Conservation (phyloP, 2,113 vertebrate species). For the Aegotheles bennettii region DNA sequence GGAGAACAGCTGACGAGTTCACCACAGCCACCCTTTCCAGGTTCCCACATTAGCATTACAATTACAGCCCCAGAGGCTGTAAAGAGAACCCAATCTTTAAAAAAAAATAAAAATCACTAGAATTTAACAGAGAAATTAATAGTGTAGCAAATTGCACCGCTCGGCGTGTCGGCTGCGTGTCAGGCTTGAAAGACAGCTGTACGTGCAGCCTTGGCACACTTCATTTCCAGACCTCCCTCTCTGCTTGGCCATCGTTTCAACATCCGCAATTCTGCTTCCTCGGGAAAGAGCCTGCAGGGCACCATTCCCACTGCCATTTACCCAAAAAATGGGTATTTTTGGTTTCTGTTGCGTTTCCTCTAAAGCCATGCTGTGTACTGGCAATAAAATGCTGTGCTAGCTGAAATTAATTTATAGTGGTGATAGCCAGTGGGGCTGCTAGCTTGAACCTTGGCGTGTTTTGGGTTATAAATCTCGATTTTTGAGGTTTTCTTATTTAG, state of each 20-base stretch:
- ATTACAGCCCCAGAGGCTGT: constrained; percentile 13
- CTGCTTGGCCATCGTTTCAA: neutral
- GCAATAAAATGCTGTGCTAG: neutral
- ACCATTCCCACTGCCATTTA: fast-evolving
- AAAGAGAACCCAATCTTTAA: neutral
- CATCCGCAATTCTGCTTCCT: neutral
- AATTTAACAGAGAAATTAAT: constrained; percentile 22
- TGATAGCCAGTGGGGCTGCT: neutral
- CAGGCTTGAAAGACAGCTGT: neutral
- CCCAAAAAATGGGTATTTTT: neutral
- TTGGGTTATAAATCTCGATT: neutral
- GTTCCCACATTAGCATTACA: constrained; percentile 16
- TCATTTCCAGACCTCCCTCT: neutral
- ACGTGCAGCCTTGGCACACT: neutral
- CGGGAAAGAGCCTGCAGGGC: neutral
- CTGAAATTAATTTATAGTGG: neutral
- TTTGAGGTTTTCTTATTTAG: neutral
- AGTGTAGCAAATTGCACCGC: neutral
- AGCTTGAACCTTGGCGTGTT: fast-evolving
- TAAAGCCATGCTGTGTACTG: neutral
- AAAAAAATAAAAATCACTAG: neutral
- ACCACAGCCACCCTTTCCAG: neutral
- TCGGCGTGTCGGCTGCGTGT: neutral
- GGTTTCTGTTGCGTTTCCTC: neutral
- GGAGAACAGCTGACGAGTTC: neutral